Evolutionary conservation across 2,888 invertebrate genomes (phyloP).

Genomic region (Dendrolimus houi): DNA sequence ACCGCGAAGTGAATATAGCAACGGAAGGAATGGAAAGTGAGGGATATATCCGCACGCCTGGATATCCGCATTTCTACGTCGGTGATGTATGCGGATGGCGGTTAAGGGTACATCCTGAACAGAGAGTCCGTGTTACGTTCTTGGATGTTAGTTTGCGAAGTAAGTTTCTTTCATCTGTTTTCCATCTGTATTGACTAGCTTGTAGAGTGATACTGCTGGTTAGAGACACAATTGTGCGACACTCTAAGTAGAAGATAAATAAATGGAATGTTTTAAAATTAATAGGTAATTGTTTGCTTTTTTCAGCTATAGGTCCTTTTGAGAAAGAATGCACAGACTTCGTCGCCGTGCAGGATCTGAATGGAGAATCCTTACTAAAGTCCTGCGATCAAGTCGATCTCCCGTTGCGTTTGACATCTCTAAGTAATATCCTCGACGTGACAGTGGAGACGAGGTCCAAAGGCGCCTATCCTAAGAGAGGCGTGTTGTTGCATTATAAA

Average conservation of each 20-base stretch:
- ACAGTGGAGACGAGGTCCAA: conserved; percentile 62
- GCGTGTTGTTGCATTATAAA: conserved; percentile 79
- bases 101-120: conserved; percentile 77
- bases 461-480: conserved; percentile 77
- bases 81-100: conserved; percentile 83
- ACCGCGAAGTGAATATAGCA: conserved; percentile 60
- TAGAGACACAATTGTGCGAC: too few relatives aligned
- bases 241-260: too few relatives aligned
- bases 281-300: conserved; percentile 1
- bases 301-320: conserved; percentile 62
- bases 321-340: conserved; percentile 69
- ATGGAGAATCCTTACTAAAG: conserved; percentile 61
- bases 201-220: too few relatives aligned
- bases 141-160: conserved; percentile 84
- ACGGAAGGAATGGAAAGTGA: conserved; percentile 63
- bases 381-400: conserved; percentile 75
- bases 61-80: conserved; percentile 85
- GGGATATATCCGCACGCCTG: conserved; percentile 82
- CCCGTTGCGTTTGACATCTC: conserved; percentile 63
- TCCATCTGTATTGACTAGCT: neutral
- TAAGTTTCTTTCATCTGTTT: conserved; percentile 42
- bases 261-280: too few relatives aligned
- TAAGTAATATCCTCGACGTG: conserved; percentile 62
- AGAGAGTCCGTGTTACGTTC: conserved; percentile 79
- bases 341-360: conserved; percentile 65